Base-by-base conservation (phyloP, 2,888 invertebrate species). In the Mesoligia furuncula region DNA sequence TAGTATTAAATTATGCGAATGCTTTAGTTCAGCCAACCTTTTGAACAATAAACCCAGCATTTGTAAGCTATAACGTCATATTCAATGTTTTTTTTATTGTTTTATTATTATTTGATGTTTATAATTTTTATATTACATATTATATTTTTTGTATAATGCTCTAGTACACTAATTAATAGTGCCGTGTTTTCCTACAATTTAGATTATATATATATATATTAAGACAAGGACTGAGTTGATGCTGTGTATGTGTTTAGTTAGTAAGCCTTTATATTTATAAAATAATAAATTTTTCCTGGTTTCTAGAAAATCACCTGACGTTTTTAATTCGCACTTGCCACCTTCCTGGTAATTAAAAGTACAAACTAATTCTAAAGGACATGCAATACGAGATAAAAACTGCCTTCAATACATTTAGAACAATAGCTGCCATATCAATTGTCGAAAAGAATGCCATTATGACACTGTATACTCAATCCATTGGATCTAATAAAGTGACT, bases 401-500 rank as follows among this genome's bases (percentile, higher is more conserved):
- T 76, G 86, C 73, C 82, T 84, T 81, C 82, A 57, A 54, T 59
- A 80, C 80, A 75, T 73, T 73, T 66, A 68, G 71, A 87, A 90
- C 88, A 90, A 87, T 85, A 75, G 81, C 65, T 66, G 76, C 13
- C 73, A 77, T 85, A 87, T 87, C 89, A 88, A 84, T 85, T 89
- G 84, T 81, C 79, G 45, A 88, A 88, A 88, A 90, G 89, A 90
- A 90, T 90, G 85, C 80, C 87, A 88, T 90, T 87, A 87, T 89
- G 90, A 81, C 85, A 90, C 78, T 84, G 45, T 87, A 88, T 84
- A 84, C 83, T 75, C 80, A 36, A 69, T 69, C 61, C 69, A 87
- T 86, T 87, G 85, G 81, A 85, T 86, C 86, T 89, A 86, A 90
- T 87, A 81, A 82, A 62, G 78, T 66, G 61, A 68, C 77, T 84